Percentiles rank a stretch among this genome's conserved stretches.
Conservation (phyloP, 2,888 invertebrate species). For the Trissolcus brochymenae region DNA sequence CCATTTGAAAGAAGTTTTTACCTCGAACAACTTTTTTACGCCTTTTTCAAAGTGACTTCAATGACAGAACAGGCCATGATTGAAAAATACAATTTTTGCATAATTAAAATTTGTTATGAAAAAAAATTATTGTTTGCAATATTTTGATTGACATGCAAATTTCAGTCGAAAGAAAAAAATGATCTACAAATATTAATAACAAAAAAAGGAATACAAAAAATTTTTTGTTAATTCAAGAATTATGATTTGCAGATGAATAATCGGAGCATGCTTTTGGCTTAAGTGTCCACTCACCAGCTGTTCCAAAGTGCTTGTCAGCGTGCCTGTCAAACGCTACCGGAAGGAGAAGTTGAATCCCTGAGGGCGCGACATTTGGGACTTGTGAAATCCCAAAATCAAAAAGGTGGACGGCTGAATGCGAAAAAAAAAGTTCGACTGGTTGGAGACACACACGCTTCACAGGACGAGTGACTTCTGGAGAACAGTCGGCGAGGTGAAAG, state of each 20-base stretch:
- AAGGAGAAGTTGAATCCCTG: constrained; percentile 20
- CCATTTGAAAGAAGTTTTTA: too few species aligned
- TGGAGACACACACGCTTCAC: not conserved
- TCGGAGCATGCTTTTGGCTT: not conserved
- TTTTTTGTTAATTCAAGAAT: not conserved
- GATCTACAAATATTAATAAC: too few species aligned
- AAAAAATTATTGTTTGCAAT: too few species aligned
- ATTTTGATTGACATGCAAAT: too few species aligned
- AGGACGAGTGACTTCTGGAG: constrained; percentile 29
- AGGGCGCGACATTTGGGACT: constrained; percentile 36
- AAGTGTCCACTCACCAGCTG: constrained; percentile 57
- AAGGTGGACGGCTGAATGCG: not conserved
- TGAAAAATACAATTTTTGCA: too few species aligned
- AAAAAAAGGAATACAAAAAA: too few species aligned
- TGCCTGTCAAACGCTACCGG: constrained; percentile 48
- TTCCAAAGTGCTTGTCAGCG: constrained; percentile 45
- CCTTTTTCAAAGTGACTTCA: too few species aligned
- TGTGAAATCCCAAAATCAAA: constrained; percentile 8
- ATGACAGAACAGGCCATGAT: too few species aligned
- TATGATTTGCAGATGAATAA: too few species aligned
- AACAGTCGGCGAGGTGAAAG: constrained; percentile 66
- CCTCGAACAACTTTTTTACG: too few species aligned
- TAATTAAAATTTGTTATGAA: too few species aligned
- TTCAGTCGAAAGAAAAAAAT: too few species aligned
- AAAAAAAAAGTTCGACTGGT: not conserved